Conservation (phyloP, 2,888 invertebrate species). For the Aspidiotus rigidus region DNA sequence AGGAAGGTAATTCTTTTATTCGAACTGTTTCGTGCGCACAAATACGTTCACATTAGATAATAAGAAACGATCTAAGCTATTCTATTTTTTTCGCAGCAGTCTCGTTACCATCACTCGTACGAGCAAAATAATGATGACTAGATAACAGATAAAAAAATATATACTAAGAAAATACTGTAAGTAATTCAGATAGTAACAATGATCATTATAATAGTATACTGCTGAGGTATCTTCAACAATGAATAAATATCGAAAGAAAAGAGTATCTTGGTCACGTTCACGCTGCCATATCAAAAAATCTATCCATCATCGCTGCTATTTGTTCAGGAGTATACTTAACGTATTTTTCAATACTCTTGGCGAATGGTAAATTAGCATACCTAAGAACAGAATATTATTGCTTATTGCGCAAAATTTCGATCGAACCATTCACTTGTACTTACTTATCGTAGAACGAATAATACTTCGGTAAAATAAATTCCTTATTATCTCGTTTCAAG, state of each 20-base stretch:
- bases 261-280: conserved; percentile 43
- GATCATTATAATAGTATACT: no score
- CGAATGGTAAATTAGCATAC: conserved; percentile 66
- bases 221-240: neutral
- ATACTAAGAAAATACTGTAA: no score
- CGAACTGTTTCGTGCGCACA: no score
- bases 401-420: neutral
- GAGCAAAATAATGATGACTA: no score
- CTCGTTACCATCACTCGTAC: no score
- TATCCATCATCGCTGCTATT: conserved; percentile 71
- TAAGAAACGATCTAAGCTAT: no score
- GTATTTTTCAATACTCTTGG: conserved; percentile 89
- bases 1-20: no score
- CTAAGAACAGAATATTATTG: conserved; percentile 43
- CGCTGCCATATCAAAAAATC: conserved; percentile 84
- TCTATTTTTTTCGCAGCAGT: no score
- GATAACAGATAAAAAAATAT: no score
- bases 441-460: conserved; percentile 65
- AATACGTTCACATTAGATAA: no score
- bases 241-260: neutral
- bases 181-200: no score
- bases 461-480: conserved; percentile 78
- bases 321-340: conserved; percentile 80
- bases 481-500: conserved; percentile 81
- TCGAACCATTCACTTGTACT: conserved; percentile 39